phyloP scores from a whole-genome alignment of 2,888 invertebrate species.

The Conistra vaccinii region DNA sequence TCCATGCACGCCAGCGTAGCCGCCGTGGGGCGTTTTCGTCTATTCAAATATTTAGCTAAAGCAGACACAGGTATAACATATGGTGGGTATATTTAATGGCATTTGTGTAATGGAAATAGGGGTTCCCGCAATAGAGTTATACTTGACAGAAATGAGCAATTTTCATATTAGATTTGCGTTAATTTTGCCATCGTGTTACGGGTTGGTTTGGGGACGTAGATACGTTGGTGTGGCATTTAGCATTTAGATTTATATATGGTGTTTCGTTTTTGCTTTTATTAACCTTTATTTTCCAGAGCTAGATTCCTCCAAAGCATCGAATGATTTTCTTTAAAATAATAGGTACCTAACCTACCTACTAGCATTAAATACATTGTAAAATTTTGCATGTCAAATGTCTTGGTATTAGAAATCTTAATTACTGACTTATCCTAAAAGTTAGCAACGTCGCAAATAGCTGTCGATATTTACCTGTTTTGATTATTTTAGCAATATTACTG shows the following conservation, averaged over 20 bases:
- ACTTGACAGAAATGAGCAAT: slow-evolving; percentile 47
- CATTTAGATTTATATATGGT: not conserved
- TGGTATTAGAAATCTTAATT: no score
- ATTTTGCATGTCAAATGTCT: no score
- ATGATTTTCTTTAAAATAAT: not conserved
- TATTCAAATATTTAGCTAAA: slow-evolving; percentile 65
- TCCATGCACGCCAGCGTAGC: slow-evolving; percentile 43
- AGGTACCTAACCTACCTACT: not conserved
- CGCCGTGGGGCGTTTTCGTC: slow-evolving; percentile 50
- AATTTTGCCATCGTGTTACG: slow-evolving; percentile 16
- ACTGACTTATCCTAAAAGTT: no score
- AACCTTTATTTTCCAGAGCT: not conserved
- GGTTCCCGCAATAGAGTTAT: slow-evolving; percentile 28
- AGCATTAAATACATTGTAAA: no score
- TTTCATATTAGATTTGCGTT: slow-evolving; percentile 40
- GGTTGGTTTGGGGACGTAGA: not conserved
- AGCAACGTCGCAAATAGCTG: no score
- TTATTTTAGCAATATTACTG: no score
- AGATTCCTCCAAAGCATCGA: not conserved
- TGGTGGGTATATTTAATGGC: slow-evolving; percentile 24
- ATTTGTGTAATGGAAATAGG: slow-evolving; percentile 47
- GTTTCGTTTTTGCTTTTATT: not conserved
- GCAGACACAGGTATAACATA: slow-evolving; percentile 35
- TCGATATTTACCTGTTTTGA: no score
- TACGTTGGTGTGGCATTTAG: not conserved